A percentile compares a stretch with the other conserved stretches of the same genome.
phyloP scores from a whole-genome alignment of 2,888 invertebrate species.

The Azorinus chamasolen region DNA sequence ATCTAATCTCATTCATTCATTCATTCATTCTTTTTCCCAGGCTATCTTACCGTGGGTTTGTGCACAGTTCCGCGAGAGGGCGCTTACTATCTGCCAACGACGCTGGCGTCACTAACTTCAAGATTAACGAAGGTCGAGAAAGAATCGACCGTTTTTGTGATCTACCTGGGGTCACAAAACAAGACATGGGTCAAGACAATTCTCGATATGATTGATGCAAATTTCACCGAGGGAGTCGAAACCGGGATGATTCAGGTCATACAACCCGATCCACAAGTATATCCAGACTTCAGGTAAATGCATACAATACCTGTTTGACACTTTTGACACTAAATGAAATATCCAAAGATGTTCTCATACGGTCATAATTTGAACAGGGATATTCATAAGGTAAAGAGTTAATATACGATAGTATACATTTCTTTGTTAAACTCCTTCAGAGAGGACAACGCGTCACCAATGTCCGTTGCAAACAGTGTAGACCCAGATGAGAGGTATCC shows the following conservation, averaged over 20 bases:
- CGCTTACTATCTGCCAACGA: slow-evolving; percentile 30
- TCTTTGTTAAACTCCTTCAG: no score
- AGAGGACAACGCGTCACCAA: no score
- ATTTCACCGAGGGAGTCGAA: slow-evolving; percentile 18
- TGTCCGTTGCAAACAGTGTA: no score
- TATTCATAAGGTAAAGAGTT: no score
- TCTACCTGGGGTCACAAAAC: slow-evolving; percentile 37
- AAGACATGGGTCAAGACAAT: slow-evolving; percentile 27
- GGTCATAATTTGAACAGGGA: no score
- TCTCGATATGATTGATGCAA: slow-evolving; percentile 18
- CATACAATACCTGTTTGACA: no score
- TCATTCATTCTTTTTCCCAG: no score
- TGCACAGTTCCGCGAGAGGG: slow-evolving; percentile 47
- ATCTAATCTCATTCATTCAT: no score
- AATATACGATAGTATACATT: no score
- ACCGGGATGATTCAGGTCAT: slow-evolving; percentile 39
- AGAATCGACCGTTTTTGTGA: slow-evolving; percentile 28
- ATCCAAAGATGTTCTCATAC: no score
- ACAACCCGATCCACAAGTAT: slow-evolving; percentile 36
- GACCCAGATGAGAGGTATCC: no score
- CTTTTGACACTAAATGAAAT: no score
- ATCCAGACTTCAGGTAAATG: slow-evolving; percentile 48
- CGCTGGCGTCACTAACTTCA: slow-evolving; percentile 25
- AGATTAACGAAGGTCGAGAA: slow-evolving; percentile 26
- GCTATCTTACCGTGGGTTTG: slow-evolving; percentile 53